Percentiles rank a stretch among this genome's conserved stretches.
Evolutionary conservation across 1,140 invertebrate genomes (phyloP).

Genomic region (Euschistus heros): DNA sequence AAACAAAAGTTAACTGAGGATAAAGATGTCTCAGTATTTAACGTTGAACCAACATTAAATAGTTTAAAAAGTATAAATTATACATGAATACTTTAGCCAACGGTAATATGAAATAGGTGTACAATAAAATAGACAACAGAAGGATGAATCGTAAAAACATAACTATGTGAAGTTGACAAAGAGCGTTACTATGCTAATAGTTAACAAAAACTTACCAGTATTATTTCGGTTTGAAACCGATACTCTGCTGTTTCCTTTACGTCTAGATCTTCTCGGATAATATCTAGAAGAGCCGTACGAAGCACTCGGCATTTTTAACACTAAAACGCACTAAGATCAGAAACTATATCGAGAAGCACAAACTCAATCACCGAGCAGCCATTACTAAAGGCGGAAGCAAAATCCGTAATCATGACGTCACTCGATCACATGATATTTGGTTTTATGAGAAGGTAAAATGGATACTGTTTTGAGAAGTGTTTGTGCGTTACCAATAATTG

Average conservation of each 20-base stretch:
- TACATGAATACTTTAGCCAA: slow-evolving; percentile 38
- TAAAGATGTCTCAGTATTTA: too few species aligned
- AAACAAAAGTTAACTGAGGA: too few species aligned
- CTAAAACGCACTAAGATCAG: background rate
- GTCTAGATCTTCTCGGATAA: slow-evolving; percentile 70
- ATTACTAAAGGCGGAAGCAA: slow-evolving; percentile 23
- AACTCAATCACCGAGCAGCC: slow-evolving; percentile 21
- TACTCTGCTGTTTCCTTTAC: slow-evolving; percentile 74
- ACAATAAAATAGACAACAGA: background rate
- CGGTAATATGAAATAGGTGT: background rate
- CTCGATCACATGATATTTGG: too few species aligned
- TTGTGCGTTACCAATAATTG: slow-evolving; percentile 24
- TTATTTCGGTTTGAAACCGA: slow-evolving; percentile 65
- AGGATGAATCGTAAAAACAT: background rate
- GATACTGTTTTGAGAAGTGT: too few species aligned
- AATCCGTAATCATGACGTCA: slow-evolving; percentile 16
- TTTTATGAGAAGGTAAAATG: too few species aligned
- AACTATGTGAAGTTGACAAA: slow-evolving; percentile 7
- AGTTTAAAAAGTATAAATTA: slow-evolving; percentile 37
- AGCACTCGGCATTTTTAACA: slow-evolving; percentile 71
- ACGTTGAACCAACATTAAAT: background rate
- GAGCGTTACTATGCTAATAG: slow-evolving; percentile 17
- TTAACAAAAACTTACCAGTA: slow-evolving; percentile 45
- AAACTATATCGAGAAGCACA: slow-evolving; percentile 13
- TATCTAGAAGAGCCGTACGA: slow-evolving; percentile 77